Evolutionary conservation across 2,113 vertebrate genomes (phyloP).

Genomic region (Dissostichus mawsoni): DNA sequence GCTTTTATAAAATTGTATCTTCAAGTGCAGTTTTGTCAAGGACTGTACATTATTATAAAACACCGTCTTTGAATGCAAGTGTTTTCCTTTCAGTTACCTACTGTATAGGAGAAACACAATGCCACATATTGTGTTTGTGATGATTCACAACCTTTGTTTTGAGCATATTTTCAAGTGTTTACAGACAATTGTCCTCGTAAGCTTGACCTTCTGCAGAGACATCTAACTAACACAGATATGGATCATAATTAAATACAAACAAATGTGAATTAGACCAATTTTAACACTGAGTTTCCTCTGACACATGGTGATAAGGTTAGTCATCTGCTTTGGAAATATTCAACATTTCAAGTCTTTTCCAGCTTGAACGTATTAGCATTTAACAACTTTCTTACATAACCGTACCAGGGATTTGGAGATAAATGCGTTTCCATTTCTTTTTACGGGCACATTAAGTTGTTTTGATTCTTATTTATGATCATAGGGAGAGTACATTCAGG

Average conservation of each 20-base stretch:
- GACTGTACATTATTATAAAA: slow-evolving; percentile 20
- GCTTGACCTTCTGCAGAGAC: not conserved
- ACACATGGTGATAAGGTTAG: too few relatives aligned
- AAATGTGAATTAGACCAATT: not conserved
- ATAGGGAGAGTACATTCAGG: not conserved
- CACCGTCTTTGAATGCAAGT: not conserved
- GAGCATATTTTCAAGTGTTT: not conserved
- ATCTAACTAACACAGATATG: not conserved
- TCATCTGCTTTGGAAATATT: too few relatives aligned
- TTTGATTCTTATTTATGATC: not conserved
- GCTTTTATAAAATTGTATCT: slow-evolving; percentile 40
- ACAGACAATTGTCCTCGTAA: not conserved
- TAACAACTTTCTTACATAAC: not conserved
- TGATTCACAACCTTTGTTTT: not conserved
- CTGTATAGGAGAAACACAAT: not conserved
- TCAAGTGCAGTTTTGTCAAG: slow-evolving; percentile 21
- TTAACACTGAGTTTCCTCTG: not conserved
- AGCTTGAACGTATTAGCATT: not conserved
- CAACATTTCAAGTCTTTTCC: too few relatives aligned
- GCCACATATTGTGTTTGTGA: not conserved
- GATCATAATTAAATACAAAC: not conserved
- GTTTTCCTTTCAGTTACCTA: slow-evolving; percentile 19
- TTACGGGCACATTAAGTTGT: slow-evolving; percentile 3
- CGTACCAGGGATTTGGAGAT: not conserved
- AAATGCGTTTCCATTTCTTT: not conserved